phyloP scores from a whole-genome alignment of 2,888 invertebrate genomes.

The Calliopum simillimum region DNA sequence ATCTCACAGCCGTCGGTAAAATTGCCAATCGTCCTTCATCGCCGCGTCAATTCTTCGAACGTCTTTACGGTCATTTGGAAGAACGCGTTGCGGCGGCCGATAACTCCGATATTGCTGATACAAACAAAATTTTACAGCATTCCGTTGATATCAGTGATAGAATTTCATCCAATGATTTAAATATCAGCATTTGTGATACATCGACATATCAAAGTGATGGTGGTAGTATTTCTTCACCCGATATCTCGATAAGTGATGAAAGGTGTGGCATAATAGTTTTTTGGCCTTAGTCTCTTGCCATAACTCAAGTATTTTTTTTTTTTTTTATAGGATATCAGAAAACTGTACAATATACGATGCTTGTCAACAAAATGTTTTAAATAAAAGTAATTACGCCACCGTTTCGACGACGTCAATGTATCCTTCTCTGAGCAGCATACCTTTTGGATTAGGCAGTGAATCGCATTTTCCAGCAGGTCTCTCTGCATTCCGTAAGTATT shows the following conservation, averaged over 20 bases:
- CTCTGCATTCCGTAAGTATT: slow-evolving; percentile 65
- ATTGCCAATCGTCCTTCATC: slow-evolving; percentile 74
- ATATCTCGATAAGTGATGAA: slow-evolving; percentile 63
- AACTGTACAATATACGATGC: slow-evolving; percentile 41
- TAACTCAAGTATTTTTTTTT: slow-evolving; percentile 24
- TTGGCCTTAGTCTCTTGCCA: neutral
- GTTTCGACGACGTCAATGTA: slow-evolving; percentile 43
- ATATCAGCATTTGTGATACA: slow-evolving; percentile 22
- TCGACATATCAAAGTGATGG: slow-evolving; percentile 62
- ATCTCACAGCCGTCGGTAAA: slow-evolving; percentile 40
- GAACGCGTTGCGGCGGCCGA: slow-evolving; percentile 15
- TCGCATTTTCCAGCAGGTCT: slow-evolving; percentile 64
- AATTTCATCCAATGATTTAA: slow-evolving; percentile 27
- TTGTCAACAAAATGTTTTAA: slow-evolving; percentile 39
- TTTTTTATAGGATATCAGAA: slow-evolving; percentile 39
- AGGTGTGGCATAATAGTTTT: slow-evolving; percentile 50
- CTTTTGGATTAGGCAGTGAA: slow-evolving; percentile 58
- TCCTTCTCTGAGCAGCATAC: slow-evolving; percentile 44
- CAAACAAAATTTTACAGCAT: neutral
- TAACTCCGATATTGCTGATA: neutral
- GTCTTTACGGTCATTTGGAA: slow-evolving; percentile 84
- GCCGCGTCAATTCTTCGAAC: slow-evolving; percentile 83
- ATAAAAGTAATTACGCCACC: slow-evolving; percentile 45
- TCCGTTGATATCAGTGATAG: slow-evolving; percentile 11
- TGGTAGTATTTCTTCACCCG: slow-evolving; percentile 63